These are phyloP conservation scores for Eristalis tenax DNA, from an alignment of 2,888 invertebrate genomes.

Conservation along the genomic window DNA sequence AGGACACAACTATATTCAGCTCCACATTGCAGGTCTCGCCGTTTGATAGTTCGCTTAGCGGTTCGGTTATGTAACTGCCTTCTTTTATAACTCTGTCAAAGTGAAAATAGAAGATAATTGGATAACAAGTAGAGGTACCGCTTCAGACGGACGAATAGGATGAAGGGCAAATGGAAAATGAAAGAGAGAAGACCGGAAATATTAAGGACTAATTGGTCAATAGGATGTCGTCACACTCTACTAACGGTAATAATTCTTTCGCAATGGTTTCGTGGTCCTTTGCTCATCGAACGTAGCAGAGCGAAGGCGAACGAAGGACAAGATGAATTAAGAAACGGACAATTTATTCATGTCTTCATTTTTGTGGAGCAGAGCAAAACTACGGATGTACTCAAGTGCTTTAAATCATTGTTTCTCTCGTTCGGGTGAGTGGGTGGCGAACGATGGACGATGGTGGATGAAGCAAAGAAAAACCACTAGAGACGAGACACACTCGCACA, in stretches of 20 bases:
- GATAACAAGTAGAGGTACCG: slow-evolving; percentile 39
- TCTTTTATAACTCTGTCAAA: slow-evolving; percentile 23
- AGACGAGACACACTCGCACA: slow-evolving; percentile 7
- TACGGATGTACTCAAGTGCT: slow-evolving; percentile 44
- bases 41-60: slow-evolving; percentile 31
- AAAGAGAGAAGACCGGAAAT: slow-evolving; percentile 49
- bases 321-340: slow-evolving; percentile 46
- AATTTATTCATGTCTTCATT: slow-evolving; percentile 63
- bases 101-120: slow-evolving; percentile 54
- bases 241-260: slow-evolving; percentile 7
- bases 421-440: background rate
- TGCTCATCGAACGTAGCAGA: slow-evolving; percentile 17
- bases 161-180: background rate
- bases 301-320: background rate
- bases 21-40: background rate
- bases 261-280: slow-evolving; percentile 12
- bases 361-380: slow-evolving; percentile 35
- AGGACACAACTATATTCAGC: slow-evolving; percentile 38
- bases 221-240: slow-evolving; percentile 51
- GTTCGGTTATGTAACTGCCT: slow-evolving; percentile 9
- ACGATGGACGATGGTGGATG: background rate
- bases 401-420: slow-evolving; percentile 7
- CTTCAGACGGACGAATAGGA: slow-evolving; percentile 24
- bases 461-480: background rate
- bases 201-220: slow-evolving; percentile 70